A percentile compares a stretch with the other conserved stretches of the same genome.
Evolutionary conservation across 1,140 invertebrate genomes (phyloP).

Genomic region (Drosophila tristis): DNA sequence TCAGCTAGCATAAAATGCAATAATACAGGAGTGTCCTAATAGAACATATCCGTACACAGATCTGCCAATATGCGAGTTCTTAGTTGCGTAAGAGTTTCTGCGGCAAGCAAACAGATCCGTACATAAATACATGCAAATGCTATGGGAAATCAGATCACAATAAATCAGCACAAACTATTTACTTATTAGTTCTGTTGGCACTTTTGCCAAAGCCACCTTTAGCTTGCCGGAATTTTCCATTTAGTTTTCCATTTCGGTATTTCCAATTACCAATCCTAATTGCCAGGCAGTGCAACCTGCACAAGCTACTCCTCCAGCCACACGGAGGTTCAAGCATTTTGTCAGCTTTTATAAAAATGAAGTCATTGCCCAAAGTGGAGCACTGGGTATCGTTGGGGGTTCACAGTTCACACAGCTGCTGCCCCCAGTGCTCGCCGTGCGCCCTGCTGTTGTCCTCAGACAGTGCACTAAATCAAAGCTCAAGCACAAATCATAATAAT

Average conservation of each 20-base stretch:
- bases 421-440: conserved; percentile 10
- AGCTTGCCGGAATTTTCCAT: background rate
- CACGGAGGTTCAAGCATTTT: conserved; percentile 21
- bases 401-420: conserved; percentile 21
- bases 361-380: conserved; percentile 67
- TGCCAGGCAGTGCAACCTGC: background rate
- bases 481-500: conserved; percentile 82
- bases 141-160: too few species aligned
- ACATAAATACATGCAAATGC: too few species aligned
- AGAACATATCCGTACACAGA: too few species aligned
- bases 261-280: conserved; percentile 42
- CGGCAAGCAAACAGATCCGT: too few species aligned
- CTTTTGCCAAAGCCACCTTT: background rate
- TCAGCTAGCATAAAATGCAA: too few species aligned
- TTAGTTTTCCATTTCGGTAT: conserved; percentile 2
- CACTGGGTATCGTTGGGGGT: conserved; percentile 29
- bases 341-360: conserved; percentile 62
- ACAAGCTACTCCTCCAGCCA: background rate
- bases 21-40: too few species aligned
- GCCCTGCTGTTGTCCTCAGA: conserved; percentile 44
- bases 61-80: too few species aligned
- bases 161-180: too few species aligned
- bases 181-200: too few species aligned
- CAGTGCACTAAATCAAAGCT: conserved; percentile 73
- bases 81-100: too few species aligned